Evolutionary conservation across 2,113 vertebrate genomes (phyloP).

Genomic region (Pelusios castaneus): DNA sequence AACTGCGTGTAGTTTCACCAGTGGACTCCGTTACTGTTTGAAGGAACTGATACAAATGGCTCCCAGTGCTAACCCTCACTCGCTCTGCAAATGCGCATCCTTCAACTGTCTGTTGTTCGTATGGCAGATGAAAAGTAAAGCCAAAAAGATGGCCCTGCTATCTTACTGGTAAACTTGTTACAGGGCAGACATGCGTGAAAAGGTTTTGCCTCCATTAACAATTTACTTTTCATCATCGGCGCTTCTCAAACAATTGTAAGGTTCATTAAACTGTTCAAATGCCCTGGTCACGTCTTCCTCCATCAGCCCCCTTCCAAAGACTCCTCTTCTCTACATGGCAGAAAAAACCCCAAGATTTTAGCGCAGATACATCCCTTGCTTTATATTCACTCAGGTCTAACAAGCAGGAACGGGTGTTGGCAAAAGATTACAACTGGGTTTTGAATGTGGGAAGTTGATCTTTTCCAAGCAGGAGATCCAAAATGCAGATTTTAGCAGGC

Average conservation of each 20-base stretch:
- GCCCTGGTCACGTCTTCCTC: slow-evolving; percentile 10
- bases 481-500: accelerated
- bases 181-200: accelerated
- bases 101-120: neutral
- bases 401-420: accelerated
- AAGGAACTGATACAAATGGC: neutral
- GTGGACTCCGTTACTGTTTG: accelerated
- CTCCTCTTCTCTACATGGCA: neutral
- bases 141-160: neutral
- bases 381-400: accelerated
- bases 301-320: neutral
- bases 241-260: neutral
- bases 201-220: neutral
- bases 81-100: neutral
- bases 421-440: neutral
- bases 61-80: neutral
- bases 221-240: neutral
- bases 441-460: neutral
- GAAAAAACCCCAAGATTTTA: neutral
- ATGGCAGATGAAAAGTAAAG: neutral
- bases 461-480: accelerated
- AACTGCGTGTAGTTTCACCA: neutral
- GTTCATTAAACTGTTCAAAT: neutral
- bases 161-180: neutral
- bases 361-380: neutral